Evolutionary conservation across 2,113 vertebrate genomes (phyloP), one percentile per base, ranked within the genome.

Genomic region (Oenanthe melanoleuca): DNA sequence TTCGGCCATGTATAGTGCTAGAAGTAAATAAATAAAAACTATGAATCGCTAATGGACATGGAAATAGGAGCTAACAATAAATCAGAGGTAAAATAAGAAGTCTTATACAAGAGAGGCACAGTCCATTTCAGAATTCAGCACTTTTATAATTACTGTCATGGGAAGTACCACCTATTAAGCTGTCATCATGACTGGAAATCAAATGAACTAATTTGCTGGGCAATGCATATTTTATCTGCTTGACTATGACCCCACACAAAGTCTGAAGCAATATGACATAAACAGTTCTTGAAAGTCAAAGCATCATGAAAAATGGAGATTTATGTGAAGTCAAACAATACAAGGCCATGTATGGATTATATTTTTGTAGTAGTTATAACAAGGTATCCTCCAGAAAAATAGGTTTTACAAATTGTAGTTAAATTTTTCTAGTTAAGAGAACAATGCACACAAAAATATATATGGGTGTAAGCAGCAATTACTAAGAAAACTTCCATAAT

Each of bases 1-100:
- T 99, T 90, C 99, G 98, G 95, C 99, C 99, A 80, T 99, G 98
- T 98, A 99, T 99, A 95, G 99, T 99, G 98, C 99, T 99, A 78
- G 70, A 97, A 97, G 73, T 45, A 84, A 97, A 70, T 37, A 94
- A 90, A 42, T 25, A 59, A 72, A 15, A 63, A 84, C 56, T 52
- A 40, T 70, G 38, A 42, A 45, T 73, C 14, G 28, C 52, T 61
- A 88, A 29, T 42, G 63, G 83, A 86, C 26, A 15, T 16, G 33
- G 55, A 77, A 93, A 40, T 53, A 49, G 52, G 25, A 71, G 31
- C 49, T 42, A 61, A 31, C 17, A 75, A 45, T 53, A 74, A 69
- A 77, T 80, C 57, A 86, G 57, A 94, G 57, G 38, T 61, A 31
- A 92, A 77, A 20, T 19, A 90, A 24, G 50, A 52, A 26, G 65